Evolutionary conservation across 2,113 vertebrate genomes (phyloP).

Genomic region (Indicator maculatus): DNA sequence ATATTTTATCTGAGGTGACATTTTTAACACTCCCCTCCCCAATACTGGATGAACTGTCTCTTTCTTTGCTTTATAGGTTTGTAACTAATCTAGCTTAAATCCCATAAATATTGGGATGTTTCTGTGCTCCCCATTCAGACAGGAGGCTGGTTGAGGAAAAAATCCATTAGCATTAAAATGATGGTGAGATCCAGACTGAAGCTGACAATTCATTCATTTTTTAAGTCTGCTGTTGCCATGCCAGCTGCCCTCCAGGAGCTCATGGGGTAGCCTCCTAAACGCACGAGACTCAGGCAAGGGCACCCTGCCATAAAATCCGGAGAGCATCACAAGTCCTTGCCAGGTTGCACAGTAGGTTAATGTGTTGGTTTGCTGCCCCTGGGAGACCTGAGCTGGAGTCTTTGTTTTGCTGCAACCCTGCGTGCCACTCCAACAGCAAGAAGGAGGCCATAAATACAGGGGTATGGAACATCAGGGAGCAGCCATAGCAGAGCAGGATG

Average conservation of each 20-base stretch:
- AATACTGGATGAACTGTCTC: slow-evolving; percentile 69
- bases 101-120: slow-evolving; percentile 67
- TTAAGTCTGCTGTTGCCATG: background rate
- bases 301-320: background rate
- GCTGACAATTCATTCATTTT: slow-evolving; percentile 63
- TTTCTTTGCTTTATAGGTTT: slow-evolving; percentile 72
- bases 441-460: background rate
- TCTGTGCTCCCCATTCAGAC: slow-evolving; percentile 59
- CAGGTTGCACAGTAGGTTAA: slow-evolving; percentile 16
- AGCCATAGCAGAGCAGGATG: background rate
- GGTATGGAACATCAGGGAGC: background rate
- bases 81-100: slow-evolving; percentile 70
- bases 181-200: slow-evolving; percentile 60
- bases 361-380: background rate
- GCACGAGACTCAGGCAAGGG: background rate
- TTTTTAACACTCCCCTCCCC: slow-evolving; percentile 70
- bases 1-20: slow-evolving; percentile 76
- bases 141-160: slow-evolving; percentile 43
- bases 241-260: slow-evolving; percentile 52
- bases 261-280: background rate
- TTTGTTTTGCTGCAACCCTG: background rate
- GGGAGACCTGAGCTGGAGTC: background rate
- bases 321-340: background rate
- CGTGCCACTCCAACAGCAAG: background rate
- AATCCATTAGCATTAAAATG: slow-evolving; percentile 61